Conservation (phyloP, 2,888 invertebrate species). For the Latrodectus elegans region DNA sequence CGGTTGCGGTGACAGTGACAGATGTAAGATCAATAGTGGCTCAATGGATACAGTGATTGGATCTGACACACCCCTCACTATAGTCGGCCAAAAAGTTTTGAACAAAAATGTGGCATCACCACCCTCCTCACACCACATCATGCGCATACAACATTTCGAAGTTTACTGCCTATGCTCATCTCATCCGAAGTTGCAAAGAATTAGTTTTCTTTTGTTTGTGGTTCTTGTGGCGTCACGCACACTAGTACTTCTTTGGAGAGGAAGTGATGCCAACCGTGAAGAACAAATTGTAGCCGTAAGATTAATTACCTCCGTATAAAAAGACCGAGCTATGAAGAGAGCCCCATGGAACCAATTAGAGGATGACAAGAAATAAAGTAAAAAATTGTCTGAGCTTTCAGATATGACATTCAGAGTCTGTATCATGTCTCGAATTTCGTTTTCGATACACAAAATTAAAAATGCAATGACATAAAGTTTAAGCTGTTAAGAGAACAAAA, state of each 20-base stretch:
- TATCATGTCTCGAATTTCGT: too few species aligned
- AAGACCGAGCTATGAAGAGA: background rate
- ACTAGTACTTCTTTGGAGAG: background rate
- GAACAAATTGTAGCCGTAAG: background rate
- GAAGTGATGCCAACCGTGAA: background rate
- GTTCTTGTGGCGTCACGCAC: background rate
- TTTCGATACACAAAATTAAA: too few species aligned
- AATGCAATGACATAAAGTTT: too few species aligned
- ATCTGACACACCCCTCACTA: constrained; percentile 28
- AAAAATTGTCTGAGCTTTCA: too few species aligned
- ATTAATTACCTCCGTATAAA: background rate
- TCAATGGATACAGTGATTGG: constrained; percentile 31
- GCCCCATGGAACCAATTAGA: too few species aligned
- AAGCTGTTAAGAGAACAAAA: too few species aligned
- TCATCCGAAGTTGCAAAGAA: background rate
- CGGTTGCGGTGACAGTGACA: constrained; percentile 24
- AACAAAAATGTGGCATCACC: background rate
- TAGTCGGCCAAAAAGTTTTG: background rate
- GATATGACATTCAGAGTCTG: too few species aligned
- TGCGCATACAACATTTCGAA: background rate
- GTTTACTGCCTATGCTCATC: background rate
- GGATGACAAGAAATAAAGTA: too few species aligned
- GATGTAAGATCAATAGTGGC: constrained; percentile 52
- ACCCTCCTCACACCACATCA: background rate
- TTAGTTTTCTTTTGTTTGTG: constrained; percentile 2